phyloP scores from a whole-genome alignment of 2,888 invertebrate genomes.

The Phytoseiulus persimilis region DNA sequence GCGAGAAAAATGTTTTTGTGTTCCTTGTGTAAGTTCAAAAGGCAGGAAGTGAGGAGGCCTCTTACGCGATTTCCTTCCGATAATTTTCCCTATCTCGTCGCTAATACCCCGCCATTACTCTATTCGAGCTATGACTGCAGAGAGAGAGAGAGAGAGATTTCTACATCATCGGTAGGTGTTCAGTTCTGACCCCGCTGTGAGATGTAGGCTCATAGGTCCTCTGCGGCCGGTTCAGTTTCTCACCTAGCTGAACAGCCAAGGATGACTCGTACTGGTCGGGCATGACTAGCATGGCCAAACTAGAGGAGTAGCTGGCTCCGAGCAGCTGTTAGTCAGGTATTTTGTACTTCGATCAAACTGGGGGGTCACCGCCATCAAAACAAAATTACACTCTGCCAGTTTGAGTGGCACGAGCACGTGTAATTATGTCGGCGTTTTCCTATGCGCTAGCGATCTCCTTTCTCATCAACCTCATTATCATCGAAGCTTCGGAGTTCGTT shows the following conservation, averaged over 20 bases:
- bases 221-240: background rate
- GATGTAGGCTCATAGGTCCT: background rate
- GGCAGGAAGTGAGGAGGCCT: too few relatives aligned
- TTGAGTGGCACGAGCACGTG: background rate
- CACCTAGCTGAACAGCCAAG: background rate
- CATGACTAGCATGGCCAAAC: background rate
- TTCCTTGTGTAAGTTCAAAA: too few relatives aligned
- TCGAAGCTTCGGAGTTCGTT: background rate
- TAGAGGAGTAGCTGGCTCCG: background rate
- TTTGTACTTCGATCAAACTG: background rate
- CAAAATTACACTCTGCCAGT: background rate
- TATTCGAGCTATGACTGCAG: too few relatives aligned
- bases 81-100: too few relatives aligned
- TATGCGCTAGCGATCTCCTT: background rate
- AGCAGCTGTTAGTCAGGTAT: background rate
- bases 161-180: background rate
- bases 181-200: background rate
- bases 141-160: background rate
- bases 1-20: too few relatives aligned
- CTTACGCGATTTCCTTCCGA: too few relatives aligned
- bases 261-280: background rate
- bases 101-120: too few relatives aligned
- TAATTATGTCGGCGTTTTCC: background rate
- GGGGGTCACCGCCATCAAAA: background rate
- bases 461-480: background rate